Evolutionary conservation across 1,140 invertebrate species (phyloP).

Genomic region (Vollenhovia emeryi): DNA sequence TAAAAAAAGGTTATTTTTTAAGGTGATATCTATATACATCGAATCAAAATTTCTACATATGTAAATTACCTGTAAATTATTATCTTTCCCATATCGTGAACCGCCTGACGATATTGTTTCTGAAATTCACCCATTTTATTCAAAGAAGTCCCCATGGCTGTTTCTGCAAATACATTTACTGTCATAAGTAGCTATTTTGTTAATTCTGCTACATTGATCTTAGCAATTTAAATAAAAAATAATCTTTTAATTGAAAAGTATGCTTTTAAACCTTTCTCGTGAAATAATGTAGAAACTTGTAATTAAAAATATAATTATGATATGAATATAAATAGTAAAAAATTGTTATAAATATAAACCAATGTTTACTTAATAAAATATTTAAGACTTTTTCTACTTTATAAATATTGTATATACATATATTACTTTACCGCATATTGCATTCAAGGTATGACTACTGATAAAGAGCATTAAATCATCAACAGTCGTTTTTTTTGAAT

Average conservation of each 20-base stretch:
- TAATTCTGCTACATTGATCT: background rate
- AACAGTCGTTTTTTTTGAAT: conserved; percentile 64
- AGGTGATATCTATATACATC: no score
- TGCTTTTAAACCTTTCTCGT: background rate
- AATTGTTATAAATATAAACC: background rate
- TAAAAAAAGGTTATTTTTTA: no score
- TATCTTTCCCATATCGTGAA: conserved; percentile 78
- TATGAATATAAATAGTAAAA: no score
- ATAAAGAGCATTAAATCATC: conserved; percentile 89
- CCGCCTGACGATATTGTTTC: conserved; percentile 88
- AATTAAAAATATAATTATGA: background rate
- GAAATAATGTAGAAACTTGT: background rate
- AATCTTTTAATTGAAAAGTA: background rate
- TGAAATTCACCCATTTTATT: conserved; percentile 85
- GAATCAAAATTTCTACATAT: background rate
- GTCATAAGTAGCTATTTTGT: background rate
- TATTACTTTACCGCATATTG: background rate
- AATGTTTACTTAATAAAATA: background rate
- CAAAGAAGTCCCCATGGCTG: conserved; percentile 92
- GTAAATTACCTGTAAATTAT: conserved; percentile 68
- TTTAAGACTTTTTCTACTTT: background rate
- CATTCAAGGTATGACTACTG: conserved; percentile 87
- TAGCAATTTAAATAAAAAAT: background rate
- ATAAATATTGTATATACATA: background rate
- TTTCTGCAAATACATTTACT: conserved; percentile 86